Conservation (phyloP, 2,888 invertebrate species). For the Agrotis exclamationis region DNA sequence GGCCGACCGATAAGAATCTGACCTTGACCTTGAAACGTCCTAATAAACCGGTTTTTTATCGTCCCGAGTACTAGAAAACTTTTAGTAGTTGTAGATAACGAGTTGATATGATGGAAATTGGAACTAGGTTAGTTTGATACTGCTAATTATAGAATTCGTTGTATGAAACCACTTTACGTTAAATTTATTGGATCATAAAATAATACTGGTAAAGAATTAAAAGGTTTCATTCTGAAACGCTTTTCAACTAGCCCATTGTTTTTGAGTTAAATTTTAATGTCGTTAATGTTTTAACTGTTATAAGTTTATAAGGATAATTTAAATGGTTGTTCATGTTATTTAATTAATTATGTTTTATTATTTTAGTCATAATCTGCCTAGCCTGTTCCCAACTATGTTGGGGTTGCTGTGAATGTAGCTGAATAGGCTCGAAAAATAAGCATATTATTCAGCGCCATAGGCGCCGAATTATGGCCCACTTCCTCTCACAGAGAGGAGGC, state of each 20-base stretch:
- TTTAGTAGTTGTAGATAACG: constrained; percentile 53
- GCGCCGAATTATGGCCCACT: too few relatives aligned
- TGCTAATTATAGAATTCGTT: constrained; percentile 22
- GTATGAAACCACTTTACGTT: constrained; percentile 3
- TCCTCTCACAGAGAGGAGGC: too few relatives aligned
- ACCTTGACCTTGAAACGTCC: constrained; percentile 48
- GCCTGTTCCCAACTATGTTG: too few relatives aligned
- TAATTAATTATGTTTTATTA: background rate
- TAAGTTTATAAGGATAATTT: background rate
- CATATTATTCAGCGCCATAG: too few relatives aligned
- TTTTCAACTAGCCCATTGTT: background rate
- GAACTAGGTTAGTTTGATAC: constrained; percentile 3
- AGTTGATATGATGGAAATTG: constrained; percentile 34
- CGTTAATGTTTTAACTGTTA: background rate
- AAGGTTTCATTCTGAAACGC: background rate
- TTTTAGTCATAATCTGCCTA: background rate
- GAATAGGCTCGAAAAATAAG: too few relatives aligned
- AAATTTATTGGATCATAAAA: constrained; percentile 1
- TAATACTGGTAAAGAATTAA: too few relatives aligned
- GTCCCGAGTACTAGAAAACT: constrained; percentile 52
- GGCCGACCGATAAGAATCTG: constrained; percentile 47
- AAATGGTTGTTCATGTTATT: background rate
- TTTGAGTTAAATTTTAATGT: background rate
- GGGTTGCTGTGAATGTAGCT: too few relatives aligned
- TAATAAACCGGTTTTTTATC: constrained; percentile 55